A percentile compares a stretch with the other conserved stretches of the same genome.
Evolutionary conservation across 2,797 vertebrate species (phyloP).

Genomic region (Serranus cabrilla): DNA sequence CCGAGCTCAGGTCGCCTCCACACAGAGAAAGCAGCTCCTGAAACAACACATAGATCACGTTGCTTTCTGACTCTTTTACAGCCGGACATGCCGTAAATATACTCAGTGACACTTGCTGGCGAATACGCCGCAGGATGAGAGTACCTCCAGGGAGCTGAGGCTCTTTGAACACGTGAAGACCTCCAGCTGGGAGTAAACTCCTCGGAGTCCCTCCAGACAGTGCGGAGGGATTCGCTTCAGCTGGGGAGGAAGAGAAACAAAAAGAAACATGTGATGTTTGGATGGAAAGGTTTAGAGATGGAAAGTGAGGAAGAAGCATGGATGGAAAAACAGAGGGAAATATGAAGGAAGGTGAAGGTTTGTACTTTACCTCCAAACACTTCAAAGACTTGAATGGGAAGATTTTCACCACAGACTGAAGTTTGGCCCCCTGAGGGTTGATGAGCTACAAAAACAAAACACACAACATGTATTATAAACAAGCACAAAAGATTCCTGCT

Average conservation of each 20-base stretch:
- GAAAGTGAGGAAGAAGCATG: neutral
- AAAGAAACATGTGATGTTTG: neutral
- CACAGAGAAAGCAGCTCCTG: slow-evolving; percentile 96
- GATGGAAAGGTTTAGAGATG: no score
- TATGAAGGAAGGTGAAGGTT: neutral
- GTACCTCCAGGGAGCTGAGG: slow-evolving; percentile 92
- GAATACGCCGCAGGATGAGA: neutral
- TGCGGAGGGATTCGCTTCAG: slow-evolving; percentile 93
- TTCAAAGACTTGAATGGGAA: slow-evolving; percentile 96
- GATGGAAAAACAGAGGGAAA: no score
- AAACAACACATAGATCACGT: slow-evolving; percentile 4
- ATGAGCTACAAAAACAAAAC: slow-evolving; percentile 83
- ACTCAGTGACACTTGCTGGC: neutral
- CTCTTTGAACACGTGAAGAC: slow-evolving; percentile 93
- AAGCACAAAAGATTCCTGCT: no score
- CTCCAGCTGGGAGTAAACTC: slow-evolving; percentile 95
- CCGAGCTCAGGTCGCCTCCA: slow-evolving; percentile 95
- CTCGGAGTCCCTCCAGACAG: slow-evolving; percentile 91
- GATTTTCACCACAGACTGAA: slow-evolving; percentile 92
- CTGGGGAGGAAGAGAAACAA: slow-evolving; percentile 71
- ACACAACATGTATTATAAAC: neutral
- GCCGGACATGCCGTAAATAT: neutral
- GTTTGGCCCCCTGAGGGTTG: slow-evolving; percentile 84
- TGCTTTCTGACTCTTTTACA: neutral
- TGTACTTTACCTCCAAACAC: slow-evolving; percentile 88